Evolutionary conservation across 2,888 invertebrate species (phyloP), one percentile per base, ranked within the genome.

Genomic region (Noctua comes): DNA sequence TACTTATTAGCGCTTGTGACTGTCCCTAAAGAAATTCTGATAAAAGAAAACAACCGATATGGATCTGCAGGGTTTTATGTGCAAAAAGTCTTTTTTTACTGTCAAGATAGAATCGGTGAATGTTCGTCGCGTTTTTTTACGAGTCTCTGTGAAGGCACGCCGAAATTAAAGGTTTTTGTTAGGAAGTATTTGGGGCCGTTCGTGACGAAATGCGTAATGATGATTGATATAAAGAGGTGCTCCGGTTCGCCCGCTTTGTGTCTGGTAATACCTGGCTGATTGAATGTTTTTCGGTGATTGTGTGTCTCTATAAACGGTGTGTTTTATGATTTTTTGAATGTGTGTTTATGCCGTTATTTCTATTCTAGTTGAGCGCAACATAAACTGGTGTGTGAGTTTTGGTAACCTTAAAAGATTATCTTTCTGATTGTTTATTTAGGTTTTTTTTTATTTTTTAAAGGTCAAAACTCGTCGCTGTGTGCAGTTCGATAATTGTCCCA

Each of bases 61-160:
- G 76, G 79, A 92, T 92, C 91, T 91, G 72, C 74, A 51, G 78
- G 82, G 73, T 87, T 91, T 90, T 90, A 89, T 85, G 65, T 65
- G 65, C 65, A 65, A 65, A 36, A 84, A 31, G 80, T 83, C 83
- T 90, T 91, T 91, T 91, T 73, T 80, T 91, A 91, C 90, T 88
- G 89, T 85, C 72, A 75, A 86, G 90, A 91, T 91, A 90, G 90
- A 88, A 91, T 91, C 89, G 86, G 84, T 54, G 79, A 91, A 91
- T 90, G 88, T 88, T 88, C 88, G 77, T 80, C 82, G 84, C 85
- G 91, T 88, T 90, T 89, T 91, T 92, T 92, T 92, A 93, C 88
- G 90, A 89, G 76, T 66, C 77, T 76, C 84, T 79, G 84, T 85
- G 81, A 78, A 83, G 82, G 84, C 86, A 85, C 71, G 86, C 79